A percentile compares a stretch with the other conserved stretches of the same genome.
Conservation (phyloP, 2,888 invertebrate genomes). For the Parascotia fuliginaria region DNA sequence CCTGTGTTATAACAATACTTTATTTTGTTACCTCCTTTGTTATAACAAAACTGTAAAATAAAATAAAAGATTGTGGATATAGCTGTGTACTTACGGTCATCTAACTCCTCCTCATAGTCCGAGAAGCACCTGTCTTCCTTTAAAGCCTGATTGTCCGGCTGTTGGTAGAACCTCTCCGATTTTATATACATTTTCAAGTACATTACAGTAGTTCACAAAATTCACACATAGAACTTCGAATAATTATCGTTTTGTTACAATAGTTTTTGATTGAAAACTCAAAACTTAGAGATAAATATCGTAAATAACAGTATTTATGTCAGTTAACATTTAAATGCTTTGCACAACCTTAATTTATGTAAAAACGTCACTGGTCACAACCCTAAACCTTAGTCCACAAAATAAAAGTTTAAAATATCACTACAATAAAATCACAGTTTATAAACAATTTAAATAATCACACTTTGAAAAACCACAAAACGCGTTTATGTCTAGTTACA, state of each 20-base stretch:
- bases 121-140: slow-evolving; percentile 74
- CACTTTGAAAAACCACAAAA: background rate
- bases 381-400: slow-evolving; percentile 18
- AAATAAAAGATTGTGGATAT: background rate
- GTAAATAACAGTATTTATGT: slow-evolving; percentile 1
- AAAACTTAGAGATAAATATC: background rate
- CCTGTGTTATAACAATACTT: too few species aligned
- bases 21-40: too few species aligned
- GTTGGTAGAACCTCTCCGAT: slow-evolving; percentile 77
- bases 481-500: slow-evolving; percentile 2
- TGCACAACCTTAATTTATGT: background rate
- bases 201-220: slow-evolving; percentile 58
- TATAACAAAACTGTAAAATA: background rate
- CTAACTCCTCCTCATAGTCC: slow-evolving; percentile 75
- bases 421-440: slow-evolving; percentile 4
- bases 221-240: slow-evolving; percentile 18
- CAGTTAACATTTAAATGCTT: slow-evolving; percentile 6
- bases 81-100: slow-evolving; percentile 69
- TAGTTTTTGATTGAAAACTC: slow-evolving; percentile 4
- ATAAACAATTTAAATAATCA: background rate
- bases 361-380: slow-evolving; percentile 39
- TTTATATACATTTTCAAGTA: slow-evolving; percentile 81
- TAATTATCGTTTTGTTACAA: background rate
- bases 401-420: background rate
- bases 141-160: slow-evolving; percentile 68